phyloP scores from a whole-genome alignment of 2,888 invertebrate species.

The Bombylius major region DNA sequence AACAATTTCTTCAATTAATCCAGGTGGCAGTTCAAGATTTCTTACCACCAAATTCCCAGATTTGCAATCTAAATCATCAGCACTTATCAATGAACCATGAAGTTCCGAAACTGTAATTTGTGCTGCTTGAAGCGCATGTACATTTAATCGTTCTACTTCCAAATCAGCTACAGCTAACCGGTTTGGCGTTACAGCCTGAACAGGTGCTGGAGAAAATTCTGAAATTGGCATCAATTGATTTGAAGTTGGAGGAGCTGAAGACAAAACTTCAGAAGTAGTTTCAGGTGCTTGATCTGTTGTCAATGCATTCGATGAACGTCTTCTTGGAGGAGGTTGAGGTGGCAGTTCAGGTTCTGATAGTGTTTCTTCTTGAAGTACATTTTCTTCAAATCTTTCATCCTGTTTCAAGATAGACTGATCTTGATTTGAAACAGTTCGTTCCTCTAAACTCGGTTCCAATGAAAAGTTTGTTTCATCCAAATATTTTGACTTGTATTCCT shows the following conservation, averaged over 20 bases:
- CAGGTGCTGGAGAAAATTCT: constrained; percentile 4
- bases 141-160: constrained; percentile 65
- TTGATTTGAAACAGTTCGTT: not conserved
- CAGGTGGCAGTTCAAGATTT: constrained; percentile 54
- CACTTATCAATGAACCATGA: constrained; percentile 58
- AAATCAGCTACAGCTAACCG: constrained; percentile 58
- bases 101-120: constrained; percentile 71
- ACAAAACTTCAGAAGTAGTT: not conserved
- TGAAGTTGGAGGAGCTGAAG: not conserved
- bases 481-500: not conserved
- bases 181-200: constrained; percentile 10
- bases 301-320: constrained; percentile 18
- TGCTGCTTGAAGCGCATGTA: constrained; percentile 64
- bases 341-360: constrained; percentile 21
- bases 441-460: not conserved
- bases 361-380: constrained; percentile 25
- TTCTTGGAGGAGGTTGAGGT: constrained; percentile 27
- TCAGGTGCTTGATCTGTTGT: constrained; percentile 8
- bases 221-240: constrained; percentile 1
- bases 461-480: not conserved
- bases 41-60: constrained; percentile 53
- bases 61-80: constrained; percentile 58
- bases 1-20: constrained; percentile 54
- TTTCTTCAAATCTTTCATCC: constrained; percentile 17
- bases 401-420: not conserved